A percentile compares a stretch with the other conserved stretches of the same genome.
Conservation (phyloP, 2,888 invertebrate genomes). For the Synergus itoensis region DNA sequence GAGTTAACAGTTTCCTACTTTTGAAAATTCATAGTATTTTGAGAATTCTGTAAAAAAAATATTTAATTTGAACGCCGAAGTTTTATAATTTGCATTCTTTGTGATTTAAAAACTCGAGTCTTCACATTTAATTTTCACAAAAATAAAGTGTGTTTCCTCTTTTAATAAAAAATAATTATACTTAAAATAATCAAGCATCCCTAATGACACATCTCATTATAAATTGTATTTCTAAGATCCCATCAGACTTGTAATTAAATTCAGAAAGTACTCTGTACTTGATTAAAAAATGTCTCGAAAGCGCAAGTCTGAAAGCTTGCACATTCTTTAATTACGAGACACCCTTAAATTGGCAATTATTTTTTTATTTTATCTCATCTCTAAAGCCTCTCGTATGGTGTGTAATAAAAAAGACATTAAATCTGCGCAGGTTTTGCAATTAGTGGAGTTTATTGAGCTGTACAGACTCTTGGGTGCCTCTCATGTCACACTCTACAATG, state of each 20-base stretch:
- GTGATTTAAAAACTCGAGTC: neutral
- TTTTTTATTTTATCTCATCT: neutral
- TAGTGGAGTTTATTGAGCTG: conserved; percentile 94
- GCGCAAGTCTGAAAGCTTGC: neutral
- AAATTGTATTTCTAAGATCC: neutral
- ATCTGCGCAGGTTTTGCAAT: conserved; percentile 83
- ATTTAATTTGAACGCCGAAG: no score
- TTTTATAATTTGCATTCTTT: no score
- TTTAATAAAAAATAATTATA: neutral
- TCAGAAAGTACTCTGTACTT: neutral
- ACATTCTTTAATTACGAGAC: neutral
- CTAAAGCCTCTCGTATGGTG: neutral
- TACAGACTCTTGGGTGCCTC: conserved; percentile 90
- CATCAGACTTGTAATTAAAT: neutral
- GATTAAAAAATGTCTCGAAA: neutral
- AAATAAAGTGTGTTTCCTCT: neutral
- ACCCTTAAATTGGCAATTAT: conserved; percentile 14
- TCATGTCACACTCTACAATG: conserved; percentile 95
- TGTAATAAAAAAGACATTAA: conserved; percentile 22
- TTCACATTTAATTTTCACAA: neutral
- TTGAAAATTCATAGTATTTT: no score
- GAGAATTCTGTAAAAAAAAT: no score
- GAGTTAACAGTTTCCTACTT: no score
- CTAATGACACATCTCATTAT: neutral
- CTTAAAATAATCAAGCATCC: neutral